Evolutionary conservation across 2,888 invertebrate species (phyloP), one percentile per base, ranked within the genome.

Genomic region (Lochmaea capreae): DNA sequence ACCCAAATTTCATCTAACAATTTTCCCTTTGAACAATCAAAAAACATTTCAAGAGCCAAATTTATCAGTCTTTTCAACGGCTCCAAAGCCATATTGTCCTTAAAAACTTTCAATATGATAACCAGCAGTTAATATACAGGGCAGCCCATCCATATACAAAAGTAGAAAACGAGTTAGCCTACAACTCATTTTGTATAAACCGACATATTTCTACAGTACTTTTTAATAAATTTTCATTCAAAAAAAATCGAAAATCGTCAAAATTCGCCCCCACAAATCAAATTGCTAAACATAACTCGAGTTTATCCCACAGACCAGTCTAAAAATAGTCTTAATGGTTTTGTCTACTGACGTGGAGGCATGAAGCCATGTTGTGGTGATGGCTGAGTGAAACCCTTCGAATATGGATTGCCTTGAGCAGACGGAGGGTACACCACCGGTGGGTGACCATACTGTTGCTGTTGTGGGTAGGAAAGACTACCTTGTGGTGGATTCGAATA

Each of bases 341-440:
- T 49, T 58, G 42, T 66, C 75, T 80, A 84, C 74, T 84, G 83
- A 76, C 85, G 86, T 49, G 86, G 85, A 22, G 85, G 86, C 80
- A 86, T 82, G 77, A 84, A 86, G 11, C 80, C 83, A 61, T 82
- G 82, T 71, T 86, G 86, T 14, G 83, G 81, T 22, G 83, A 81
- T 6, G 84, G 84, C 76, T 85, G 85, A 39, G 82, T 83, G 72
- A 84, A 87, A 57, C 83, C 82, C 78, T 87, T 87, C 1, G 86
- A 84, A 75, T 87, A 87, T 9, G 86, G 86, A 75, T 87, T 87
- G 57, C 78, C 83, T 78, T 84, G 85, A 72, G 81, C 77, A n/a
- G 81, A 76, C 33, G 79, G 75, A 43, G 80, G 79, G 77, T 81
- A 83, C n/a, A 81, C 80, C 42, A 79, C 80, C 43, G 80, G 78